Evolutionary conservation across 2,797 vertebrate genomes (phyloP).

Genomic region (Pteronotus mesoamericanus): DNA sequence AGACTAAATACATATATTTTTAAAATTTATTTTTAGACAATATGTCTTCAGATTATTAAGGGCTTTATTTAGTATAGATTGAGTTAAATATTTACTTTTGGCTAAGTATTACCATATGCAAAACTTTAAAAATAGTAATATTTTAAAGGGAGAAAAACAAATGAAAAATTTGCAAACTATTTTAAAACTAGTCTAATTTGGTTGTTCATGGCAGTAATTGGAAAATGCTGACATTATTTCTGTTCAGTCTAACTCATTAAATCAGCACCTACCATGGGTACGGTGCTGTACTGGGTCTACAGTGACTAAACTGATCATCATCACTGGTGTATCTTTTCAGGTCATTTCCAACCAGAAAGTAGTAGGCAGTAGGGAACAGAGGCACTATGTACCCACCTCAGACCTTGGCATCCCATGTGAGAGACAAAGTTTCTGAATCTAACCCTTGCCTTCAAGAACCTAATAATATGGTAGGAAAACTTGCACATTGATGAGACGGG

Average conservation of each 20-base stretch:
- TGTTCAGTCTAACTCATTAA: neutral
- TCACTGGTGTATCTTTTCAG: neutral
- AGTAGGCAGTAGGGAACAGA: too few species aligned
- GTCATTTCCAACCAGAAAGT: neutral
- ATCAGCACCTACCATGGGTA: neutral
- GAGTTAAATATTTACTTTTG: conserved; percentile 36
- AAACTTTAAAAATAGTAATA: neutral
- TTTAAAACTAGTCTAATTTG: neutral
- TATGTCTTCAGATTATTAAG: neutral
- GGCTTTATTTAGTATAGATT: conserved; percentile 6
- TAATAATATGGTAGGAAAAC: neutral
- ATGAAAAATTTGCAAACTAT: neutral
- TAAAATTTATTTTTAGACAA: neutral
- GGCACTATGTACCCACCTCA: rapidly evolving
- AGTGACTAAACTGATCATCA: neutral
- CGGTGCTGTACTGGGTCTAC: neutral
- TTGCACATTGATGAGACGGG: neutral
- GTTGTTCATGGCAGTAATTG: neutral
- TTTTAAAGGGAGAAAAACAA: neutral
- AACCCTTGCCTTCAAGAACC: neutral
- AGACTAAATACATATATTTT: neutral
- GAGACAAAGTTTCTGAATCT: neutral
- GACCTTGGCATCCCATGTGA: neutral
- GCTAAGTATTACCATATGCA: neutral
- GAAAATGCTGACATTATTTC: neutral